Conservation (phyloP, 2,113 vertebrate genomes). For the Alethe castanea region DNA sequence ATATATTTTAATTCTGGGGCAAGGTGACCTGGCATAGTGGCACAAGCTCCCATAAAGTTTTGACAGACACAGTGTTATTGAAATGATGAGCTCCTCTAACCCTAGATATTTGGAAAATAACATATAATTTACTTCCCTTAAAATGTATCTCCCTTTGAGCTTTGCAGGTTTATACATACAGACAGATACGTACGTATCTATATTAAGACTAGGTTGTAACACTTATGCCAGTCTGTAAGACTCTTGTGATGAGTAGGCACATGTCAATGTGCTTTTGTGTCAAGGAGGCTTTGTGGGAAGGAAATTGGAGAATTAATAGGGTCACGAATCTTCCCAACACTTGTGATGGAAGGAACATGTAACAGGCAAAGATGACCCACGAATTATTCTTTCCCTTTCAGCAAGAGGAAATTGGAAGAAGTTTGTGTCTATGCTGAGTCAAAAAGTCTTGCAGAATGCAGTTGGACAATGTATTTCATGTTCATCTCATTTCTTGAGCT, state of each 20-base stretch:
- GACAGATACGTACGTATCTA: not conserved
- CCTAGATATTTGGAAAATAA: not conserved
- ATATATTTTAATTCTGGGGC: not conserved
- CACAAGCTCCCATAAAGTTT: not conserved
- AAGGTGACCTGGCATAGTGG: not conserved
- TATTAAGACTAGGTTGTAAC: not conserved
- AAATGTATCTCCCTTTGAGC: not conserved
- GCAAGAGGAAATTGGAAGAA: not conserved
- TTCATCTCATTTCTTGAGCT: not conserved
- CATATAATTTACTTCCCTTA: not conserved
- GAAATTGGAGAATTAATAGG: not conserved
- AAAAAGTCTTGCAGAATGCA: not conserved
- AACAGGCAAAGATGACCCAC: not conserved
- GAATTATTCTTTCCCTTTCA: not conserved
- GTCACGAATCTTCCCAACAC: not conserved
- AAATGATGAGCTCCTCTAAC: not conserved
- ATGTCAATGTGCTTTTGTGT: not conserved
- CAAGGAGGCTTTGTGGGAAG: not conserved
- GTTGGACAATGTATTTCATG: not conserved
- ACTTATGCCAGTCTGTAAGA: not conserved
- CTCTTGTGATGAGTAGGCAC: not conserved
- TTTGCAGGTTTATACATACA: not conserved
- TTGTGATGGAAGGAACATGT: not conserved
- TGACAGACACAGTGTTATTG: not conserved
- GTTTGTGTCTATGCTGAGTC: not conserved